Evolutionary conservation across 2,888 invertebrate species (phyloP).

Genomic region (Panzeria rudis): DNA sequence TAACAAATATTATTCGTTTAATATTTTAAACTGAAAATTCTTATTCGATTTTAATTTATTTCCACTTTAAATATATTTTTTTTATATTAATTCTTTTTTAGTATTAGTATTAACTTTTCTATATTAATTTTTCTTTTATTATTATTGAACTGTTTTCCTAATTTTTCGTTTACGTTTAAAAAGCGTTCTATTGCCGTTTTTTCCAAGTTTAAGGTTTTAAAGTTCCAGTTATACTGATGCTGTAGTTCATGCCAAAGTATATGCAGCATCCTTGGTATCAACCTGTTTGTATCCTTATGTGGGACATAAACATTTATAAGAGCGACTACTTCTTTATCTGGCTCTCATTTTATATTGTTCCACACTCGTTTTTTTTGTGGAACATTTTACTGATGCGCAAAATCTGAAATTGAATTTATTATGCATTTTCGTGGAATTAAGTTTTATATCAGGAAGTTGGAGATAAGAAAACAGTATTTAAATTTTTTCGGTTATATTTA

Average conservation of each 20-base stretch:
- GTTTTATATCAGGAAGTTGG: slow-evolving; percentile 23
- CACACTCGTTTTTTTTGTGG: slow-evolving; percentile 5
- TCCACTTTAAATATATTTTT: slow-evolving; percentile 12
- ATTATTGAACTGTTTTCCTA: not conserved
- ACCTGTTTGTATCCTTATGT: slow-evolving; percentile 53
- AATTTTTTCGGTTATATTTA: no score
- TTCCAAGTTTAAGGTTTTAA: slow-evolving; percentile 51
- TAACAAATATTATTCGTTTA: not conserved
- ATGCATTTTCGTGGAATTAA: slow-evolving; percentile 24
- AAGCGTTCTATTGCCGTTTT: slow-evolving; percentile 21
- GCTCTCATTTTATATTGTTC: not conserved
- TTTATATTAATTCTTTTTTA: not conserved
- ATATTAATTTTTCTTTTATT: not conserved
- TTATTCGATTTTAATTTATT: not conserved
- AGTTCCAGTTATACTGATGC: slow-evolving; percentile 65
- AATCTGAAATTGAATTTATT: slow-evolving; percentile 7
- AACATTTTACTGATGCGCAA: slow-evolving; percentile 49
- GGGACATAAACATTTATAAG: slow-evolving; percentile 7
- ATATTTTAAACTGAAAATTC: slow-evolving; percentile 11
- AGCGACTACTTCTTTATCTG: slow-evolving; percentile 18
- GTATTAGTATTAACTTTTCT: not conserved
- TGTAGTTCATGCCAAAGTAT: slow-evolving; percentile 34
- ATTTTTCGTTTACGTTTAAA: slow-evolving; percentile 23
- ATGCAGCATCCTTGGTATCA: slow-evolving; percentile 42
- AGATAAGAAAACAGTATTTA: slow-evolving; percentile 20